Base-by-base conservation (phyloP, 2,888 invertebrate genomes). In the Julus scanicus region DNA sequence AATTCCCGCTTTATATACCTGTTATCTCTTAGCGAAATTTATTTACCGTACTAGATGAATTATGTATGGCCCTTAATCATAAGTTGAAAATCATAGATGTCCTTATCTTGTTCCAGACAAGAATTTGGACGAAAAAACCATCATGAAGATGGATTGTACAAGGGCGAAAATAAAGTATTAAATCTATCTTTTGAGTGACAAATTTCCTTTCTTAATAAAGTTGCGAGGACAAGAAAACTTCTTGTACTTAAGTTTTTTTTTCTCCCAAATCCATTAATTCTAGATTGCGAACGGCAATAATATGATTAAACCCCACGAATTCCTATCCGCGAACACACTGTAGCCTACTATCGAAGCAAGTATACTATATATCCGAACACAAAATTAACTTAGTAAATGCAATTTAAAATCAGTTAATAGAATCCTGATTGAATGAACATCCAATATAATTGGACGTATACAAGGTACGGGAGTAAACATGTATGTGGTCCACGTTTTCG, bases 41-140 rank as follows among this genome's bases (percentile, higher is more conserved):
- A 53, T 53, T 63, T 63, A 63, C n/a, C 17, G 15, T 63, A 17
- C 15, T 63, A n/a, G 13, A 63, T 63, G 57, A 63, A 11, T 63
- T 63, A 63, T 63, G 15, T 63, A 63, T n/a, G 57, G n/a, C 57
- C 57, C 57, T 63, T n/a, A 63, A 63, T 63, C n/a, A 63, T 63
- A n/a, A 63, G n/a, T 63, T 63, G 57, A 63, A 63, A 63, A 63
- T 63, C 57, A 63, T n/a, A 63, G 57, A n/a, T 63, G 57, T 63
- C 57, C 57, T 63, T 63, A 63, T 63, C 57, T 17, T n/a, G 57
- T 15, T 53, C n/a, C n/a, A 2, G 57, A 17, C 57, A 63, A 15
- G n/a, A n/a, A 63, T 63, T n/a, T 63, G 15, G n/a, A 17, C 15
- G n/a, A 63, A 63, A 63, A 63, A 63, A 8, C 6, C 57, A n/a